A percentile compares a stretch with the other conserved stretches of the same genome.
Evolutionary conservation across 2,113 vertebrate genomes (phyloP).

Genomic region (Brachyistius frenatus): DNA sequence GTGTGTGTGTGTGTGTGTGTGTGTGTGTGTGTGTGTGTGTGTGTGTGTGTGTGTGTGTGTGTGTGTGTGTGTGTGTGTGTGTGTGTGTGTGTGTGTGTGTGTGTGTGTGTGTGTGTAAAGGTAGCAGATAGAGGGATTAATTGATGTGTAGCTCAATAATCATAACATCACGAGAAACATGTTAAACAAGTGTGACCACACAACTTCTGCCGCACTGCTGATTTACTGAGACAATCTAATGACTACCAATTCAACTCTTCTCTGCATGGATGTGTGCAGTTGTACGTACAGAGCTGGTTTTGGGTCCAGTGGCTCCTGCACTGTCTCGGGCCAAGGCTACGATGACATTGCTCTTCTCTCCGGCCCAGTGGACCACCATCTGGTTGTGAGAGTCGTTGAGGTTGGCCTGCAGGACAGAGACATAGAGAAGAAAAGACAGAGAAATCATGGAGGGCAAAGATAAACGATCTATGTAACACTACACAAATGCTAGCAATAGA

Average conservation of each 20-base stretch:
- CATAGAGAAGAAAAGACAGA: not conserved
- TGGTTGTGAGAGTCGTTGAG: slow-evolving; percentile 98
- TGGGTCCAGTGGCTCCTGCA: slow-evolving; percentile 88
- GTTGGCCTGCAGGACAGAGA: slow-evolving; percentile 87
- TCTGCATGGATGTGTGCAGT: not conserved
- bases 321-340: slow-evolving; percentile 96
- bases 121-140: slow-evolving; percentile 28
- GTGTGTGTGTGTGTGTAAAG: slow-evolving; percentile 10
- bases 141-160: slow-evolving; percentile 34
- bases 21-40: not conserved
- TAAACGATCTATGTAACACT: no score
- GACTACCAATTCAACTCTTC: not conserved
- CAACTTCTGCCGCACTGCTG: not conserved
- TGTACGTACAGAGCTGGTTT: slow-evolving; percentile 91
- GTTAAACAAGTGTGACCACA: slow-evolving; percentile 18
- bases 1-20: slow-evolving; percentile 22
- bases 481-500: no score
- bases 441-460: not conserved
- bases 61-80: slow-evolving; percentile 17
- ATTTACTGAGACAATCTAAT: not conserved
- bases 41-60: not conserved
- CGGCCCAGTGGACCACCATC: slow-evolving; percentile 99
- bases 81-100: not conserved
- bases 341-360: slow-evolving; percentile 97
- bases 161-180: slow-evolving; percentile 30